phyloP scores from a whole-genome alignment of 2,888 invertebrate genomes.

The Tortrix viridana region DNA sequence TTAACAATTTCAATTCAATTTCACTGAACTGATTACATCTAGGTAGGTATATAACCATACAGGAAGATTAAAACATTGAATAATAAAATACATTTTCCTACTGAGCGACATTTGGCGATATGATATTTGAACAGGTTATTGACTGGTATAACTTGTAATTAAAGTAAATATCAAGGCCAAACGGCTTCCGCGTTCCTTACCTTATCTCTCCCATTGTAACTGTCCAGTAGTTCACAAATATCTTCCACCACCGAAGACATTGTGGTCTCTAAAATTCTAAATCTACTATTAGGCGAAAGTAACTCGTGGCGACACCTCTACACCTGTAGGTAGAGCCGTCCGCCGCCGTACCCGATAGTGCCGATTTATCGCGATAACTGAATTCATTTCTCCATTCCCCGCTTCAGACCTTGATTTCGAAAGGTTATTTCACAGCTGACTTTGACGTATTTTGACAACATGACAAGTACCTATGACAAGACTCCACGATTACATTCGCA shows the following conservation, averaged over 20 bases:
- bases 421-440: constrained; percentile 63
- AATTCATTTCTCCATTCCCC: constrained; percentile 67
- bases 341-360: constrained; percentile 50
- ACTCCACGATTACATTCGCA: too few relatives aligned
- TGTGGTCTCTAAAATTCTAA: constrained; percentile 39
- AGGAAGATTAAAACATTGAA: too few relatives aligned
- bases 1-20: too few relatives aligned
- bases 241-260: constrained; percentile 78
- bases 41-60: too few relatives aligned
- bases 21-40: too few relatives aligned
- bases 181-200: constrained; percentile 78
- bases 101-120: constrained; percentile 14
- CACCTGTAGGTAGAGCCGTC: constrained; percentile 17
- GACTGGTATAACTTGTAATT: constrained; percentile 50
- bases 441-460: constrained; percentile 34
- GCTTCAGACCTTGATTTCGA: constrained; percentile 57
- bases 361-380: constrained; percentile 61
- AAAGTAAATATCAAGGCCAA: constrained; percentile 57
- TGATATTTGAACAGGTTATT: constrained; percentile 47
- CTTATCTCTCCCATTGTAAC: constrained; percentile 94
- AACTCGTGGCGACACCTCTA: constrained; percentile 33
- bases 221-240: constrained; percentile 89
- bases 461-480: too few relatives aligned
- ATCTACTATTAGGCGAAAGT: constrained; percentile 13
- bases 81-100: too few relatives aligned